Conservation (phyloP, 2,113 vertebrate genomes). For the Phasianus colchicus region DNA sequence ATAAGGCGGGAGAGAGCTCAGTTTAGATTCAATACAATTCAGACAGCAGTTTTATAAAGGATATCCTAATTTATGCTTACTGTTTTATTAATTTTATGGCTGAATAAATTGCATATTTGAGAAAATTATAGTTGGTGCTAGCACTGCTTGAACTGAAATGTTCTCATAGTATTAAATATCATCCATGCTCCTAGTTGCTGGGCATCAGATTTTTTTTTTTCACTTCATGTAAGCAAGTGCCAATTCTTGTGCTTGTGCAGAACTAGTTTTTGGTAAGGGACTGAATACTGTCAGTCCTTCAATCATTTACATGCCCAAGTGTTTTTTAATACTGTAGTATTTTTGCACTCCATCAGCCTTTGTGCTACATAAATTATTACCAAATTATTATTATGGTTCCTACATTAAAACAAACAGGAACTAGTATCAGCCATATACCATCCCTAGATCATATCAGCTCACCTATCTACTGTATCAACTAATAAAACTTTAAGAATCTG, state of each 20-base stretch:
- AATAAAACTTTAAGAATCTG: neutral
- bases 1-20: neutral
- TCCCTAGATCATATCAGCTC: neutral
- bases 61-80: neutral
- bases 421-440: neutral
- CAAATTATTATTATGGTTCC: neutral
- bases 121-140: neutral
- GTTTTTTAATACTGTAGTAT: neutral
- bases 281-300: neutral
- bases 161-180: neutral
- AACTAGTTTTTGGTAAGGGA: neutral
- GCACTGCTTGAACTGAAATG: slow-evolving; percentile 9
- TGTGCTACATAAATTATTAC: neutral
- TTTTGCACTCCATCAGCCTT: neutral
- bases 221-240: neutral
- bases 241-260: neutral
- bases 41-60: neutral
- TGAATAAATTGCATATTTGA: slow-evolving; percentile 19
- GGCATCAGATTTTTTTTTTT: neutral
- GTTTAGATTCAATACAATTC: neutral
- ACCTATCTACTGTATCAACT: neutral
- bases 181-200: neutral
- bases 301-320: neutral
- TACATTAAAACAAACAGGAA: neutral
- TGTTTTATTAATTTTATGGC: neutral